These are phyloP conservation scores for Odontocerum albicorne DNA, from an alignment of 2,888 invertebrate species.

Conservation along the genomic window DNA sequence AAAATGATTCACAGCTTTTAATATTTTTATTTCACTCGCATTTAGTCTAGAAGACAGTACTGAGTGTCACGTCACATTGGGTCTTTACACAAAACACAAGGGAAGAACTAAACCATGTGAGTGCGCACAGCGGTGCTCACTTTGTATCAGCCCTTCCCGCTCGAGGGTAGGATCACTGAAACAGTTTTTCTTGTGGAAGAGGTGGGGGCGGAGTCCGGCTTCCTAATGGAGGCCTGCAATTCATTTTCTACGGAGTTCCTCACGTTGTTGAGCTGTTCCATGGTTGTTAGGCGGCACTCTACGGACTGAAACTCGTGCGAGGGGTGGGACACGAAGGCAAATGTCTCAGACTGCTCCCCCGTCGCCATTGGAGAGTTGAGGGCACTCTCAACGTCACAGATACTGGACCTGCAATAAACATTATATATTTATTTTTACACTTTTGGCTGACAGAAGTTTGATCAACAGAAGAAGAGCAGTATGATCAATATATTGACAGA, in stretches of 20 bases:
- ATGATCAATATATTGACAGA: no score
- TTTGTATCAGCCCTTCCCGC: conserved; percentile 32
- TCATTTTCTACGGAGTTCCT: conserved; percentile 19
- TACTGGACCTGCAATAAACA: conserved; percentile 28
- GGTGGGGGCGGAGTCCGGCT: conserved; percentile 27
- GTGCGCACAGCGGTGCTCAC: neutral
- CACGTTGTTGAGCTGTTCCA: conserved; percentile 45
- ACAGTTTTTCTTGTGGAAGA: conserved; percentile 33
- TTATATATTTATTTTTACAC: no score
- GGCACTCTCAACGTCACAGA: conserved; percentile 33
- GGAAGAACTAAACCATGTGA: no score
- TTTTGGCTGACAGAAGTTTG: no score
- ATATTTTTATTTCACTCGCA: no score
- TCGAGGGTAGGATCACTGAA: conserved; percentile 28
- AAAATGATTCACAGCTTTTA: no score
- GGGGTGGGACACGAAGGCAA: conserved; percentile 51
- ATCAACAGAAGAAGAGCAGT: no score
- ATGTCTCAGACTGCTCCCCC: conserved; percentile 50
- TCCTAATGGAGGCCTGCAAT: conserved; percentile 6
- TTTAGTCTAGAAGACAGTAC: no score
- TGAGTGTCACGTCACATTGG: no score
- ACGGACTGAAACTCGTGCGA: conserved; percentile 52
- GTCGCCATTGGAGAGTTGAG: conserved; percentile 36
- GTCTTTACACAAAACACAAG: no score
- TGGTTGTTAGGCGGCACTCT: conserved; percentile 54